phyloP scores from a whole-genome alignment of 2,888 invertebrate species.

The Chloroclystis v-ata region DNA sequence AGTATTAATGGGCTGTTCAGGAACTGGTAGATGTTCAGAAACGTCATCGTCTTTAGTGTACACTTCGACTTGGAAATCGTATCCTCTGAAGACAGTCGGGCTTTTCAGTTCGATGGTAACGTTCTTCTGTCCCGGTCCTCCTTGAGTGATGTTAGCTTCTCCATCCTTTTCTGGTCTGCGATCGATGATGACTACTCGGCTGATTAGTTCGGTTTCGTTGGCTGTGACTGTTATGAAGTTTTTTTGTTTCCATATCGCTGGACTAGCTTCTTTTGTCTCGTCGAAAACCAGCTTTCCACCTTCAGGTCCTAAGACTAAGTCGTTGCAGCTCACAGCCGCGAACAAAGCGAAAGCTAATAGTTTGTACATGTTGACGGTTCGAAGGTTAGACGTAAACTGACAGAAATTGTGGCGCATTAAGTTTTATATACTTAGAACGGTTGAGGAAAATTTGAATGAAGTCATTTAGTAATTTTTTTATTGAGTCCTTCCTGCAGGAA shows the following conservation, averaged over 20 bases:
- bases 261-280: constrained; percentile 52
- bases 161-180: constrained; percentile 60
- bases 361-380: constrained; percentile 37
- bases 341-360: constrained; percentile 38
- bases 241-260: constrained; percentile 55
- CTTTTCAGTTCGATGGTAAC: constrained; percentile 63
- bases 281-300: constrained; percentile 52
- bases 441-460: constrained; percentile 56
- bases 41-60: constrained; percentile 32
- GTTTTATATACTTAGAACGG: constrained; percentile 49
- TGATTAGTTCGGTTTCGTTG: constrained; percentile 50
- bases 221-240: constrained; percentile 51
- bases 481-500: constrained; percentile 64
- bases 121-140: constrained; percentile 56
- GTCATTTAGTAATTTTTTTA: constrained; percentile 47
- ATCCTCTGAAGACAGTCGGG: constrained; percentile 60
- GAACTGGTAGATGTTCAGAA: neutral
- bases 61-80: constrained; percentile 55
- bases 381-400: constrained; percentile 40
- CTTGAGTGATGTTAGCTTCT: constrained; percentile 53
- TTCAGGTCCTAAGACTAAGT: constrained; percentile 43
- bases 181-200: constrained; percentile 51
- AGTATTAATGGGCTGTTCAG: constrained; percentile 1
- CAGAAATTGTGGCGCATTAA: constrained; percentile 25
- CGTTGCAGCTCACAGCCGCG: constrained; percentile 42